These are phyloP conservation scores for Nasua narica DNA, from an alignment of 2,797 vertebrate species.

Conservation along the genomic window DNA sequence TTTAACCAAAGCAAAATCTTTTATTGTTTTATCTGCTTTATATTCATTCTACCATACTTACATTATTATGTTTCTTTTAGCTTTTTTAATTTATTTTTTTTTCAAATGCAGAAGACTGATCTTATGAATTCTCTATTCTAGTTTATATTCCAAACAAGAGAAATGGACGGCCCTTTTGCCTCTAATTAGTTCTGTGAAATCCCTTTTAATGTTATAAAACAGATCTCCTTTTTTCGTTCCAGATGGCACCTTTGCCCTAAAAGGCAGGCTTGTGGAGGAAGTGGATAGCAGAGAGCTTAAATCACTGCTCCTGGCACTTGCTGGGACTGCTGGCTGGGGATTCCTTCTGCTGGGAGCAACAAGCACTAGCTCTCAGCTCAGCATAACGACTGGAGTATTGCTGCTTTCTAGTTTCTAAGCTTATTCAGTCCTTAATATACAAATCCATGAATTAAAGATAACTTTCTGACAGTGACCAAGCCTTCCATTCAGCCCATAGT, in stretches of 20 bases:
- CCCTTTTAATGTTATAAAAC: background rate
- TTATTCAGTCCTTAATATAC: constrained; percentile 10
- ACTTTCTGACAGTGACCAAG: background rate
- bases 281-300: background rate
- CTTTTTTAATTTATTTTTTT: constrained; percentile 26
- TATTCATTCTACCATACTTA: background rate
- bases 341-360: background rate
- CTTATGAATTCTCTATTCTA: background rate
- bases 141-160: background rate
- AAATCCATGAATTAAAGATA: constrained; percentile 41
- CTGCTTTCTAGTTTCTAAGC: background rate
- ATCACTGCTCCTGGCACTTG: background rate
- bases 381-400: background rate
- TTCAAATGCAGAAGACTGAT: background rate
- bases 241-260: constrained; percentile 24
- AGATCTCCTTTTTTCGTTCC: background rate
- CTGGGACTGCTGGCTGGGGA: background rate
- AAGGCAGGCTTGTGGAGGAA: background rate
- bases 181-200: constrained; percentile 35
- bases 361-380: background rate
- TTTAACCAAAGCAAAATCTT: constrained; percentile 7
- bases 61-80: constrained; percentile 19
- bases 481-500: background rate
- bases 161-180: constrained; percentile 4
- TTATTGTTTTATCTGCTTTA: background rate